These are phyloP conservation scores for Poicephalus meyeri DNA, from an alignment of 2,113 vertebrate genomes.

Conservation along the genomic window DNA sequence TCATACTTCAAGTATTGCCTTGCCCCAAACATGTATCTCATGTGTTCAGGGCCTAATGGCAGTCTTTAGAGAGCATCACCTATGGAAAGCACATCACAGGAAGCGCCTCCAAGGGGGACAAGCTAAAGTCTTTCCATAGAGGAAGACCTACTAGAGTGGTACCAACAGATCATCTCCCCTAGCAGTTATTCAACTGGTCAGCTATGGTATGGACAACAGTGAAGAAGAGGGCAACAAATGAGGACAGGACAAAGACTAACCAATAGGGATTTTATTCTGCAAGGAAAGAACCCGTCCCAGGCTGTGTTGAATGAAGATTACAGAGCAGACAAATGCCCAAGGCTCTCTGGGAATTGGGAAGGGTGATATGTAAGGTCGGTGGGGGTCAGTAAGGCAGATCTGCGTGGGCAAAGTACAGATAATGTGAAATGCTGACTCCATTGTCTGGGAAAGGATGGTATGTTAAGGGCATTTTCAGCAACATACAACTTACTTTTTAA, in stretches of 20 bases:
- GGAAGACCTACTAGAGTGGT: background rate
- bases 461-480: background rate
- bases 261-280: background rate
- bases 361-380: background rate
- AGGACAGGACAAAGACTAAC: background rate
- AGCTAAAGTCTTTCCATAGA: background rate
- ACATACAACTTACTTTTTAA: no score
- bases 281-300: background rate
- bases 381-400: background rate
- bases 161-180: background rate
- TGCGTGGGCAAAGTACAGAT: background rate
- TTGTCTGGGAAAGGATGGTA: background rate
- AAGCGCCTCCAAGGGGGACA: background rate
- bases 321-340: background rate
- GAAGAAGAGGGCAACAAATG: background rate
- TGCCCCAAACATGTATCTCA: background rate
- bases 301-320: background rate
- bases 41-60: background rate
- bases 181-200: accelerated
- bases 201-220: background rate
- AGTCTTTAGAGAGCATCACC: background rate
- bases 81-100: background rate
- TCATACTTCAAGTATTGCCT: background rate
- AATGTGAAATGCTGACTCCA: background rate
- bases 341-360: background rate